Percentiles rank a stretch among this genome's conserved stretches.
These are phyloP conservation scores for Brachyalestes nurse DNA, from an alignment of 2,797 vertebrate species.

Conservation along the genomic window DNA sequence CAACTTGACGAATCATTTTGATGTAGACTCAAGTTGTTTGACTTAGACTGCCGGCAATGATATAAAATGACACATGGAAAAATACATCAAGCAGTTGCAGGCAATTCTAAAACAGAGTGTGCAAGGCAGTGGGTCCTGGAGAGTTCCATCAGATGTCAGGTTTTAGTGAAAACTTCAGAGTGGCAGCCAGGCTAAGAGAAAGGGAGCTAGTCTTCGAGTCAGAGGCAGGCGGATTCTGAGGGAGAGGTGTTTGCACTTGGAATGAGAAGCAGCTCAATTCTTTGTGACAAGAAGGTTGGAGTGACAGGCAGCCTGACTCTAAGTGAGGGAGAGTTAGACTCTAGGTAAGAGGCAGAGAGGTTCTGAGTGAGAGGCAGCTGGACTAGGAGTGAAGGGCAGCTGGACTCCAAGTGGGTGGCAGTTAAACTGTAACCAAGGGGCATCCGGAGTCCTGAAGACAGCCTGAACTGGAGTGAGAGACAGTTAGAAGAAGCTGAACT, in stretches of 20 bases:
- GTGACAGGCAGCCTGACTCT: neutral
- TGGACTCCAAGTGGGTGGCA: too few relatives aligned
- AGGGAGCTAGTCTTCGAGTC: neutral
- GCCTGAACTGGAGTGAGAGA: too few relatives aligned
- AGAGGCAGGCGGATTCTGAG: neutral
- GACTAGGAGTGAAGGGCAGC: neutral
- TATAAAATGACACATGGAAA: neutral
- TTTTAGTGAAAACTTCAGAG: neutral
- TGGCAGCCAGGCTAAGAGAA: neutral
- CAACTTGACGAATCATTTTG: slow-evolving; percentile 15
- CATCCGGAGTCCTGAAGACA: too few relatives aligned
- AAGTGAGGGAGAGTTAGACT: neutral
- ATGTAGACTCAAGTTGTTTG: slow-evolving; percentile 14
- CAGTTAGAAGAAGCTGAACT: neutral
- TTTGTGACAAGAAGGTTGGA: too few relatives aligned
- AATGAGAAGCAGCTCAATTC: neutral
- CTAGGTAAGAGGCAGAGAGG: neutral
- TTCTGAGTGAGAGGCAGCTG: neutral
- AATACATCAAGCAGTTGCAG: neutral
- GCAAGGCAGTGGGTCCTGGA: neutral
- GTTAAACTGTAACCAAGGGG: too few relatives aligned
- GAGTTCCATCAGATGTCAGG: neutral
- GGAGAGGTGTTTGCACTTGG: neutral
- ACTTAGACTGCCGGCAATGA: slow-evolving; percentile 11
- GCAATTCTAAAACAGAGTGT: neutral